Evolutionary conservation across 2,888 invertebrate species (phyloP).

Genomic region (Monochamus alternatus): DNA sequence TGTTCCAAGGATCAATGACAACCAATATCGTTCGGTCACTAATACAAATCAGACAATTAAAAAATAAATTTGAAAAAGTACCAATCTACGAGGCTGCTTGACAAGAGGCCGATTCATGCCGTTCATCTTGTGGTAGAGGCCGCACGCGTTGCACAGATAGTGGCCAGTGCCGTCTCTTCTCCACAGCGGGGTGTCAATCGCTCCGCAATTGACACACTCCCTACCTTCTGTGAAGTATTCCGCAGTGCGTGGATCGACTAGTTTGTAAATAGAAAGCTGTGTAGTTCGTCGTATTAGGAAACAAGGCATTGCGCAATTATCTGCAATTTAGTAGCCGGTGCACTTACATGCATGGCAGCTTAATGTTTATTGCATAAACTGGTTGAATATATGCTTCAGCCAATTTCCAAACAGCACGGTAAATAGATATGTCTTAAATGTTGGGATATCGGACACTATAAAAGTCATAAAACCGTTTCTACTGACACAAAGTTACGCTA

Average conservation of each 20-base stretch:
- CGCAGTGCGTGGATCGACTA: constrained; percentile 68
- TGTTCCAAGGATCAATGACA: constrained; percentile 7
- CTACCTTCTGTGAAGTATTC: constrained; percentile 84
- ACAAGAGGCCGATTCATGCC: constrained; percentile 94
- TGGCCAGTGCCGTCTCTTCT: constrained; percentile 98
- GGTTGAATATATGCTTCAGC: too few relatives aligned
- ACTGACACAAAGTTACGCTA: too few relatives aligned
- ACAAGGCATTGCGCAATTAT: constrained; percentile 19
- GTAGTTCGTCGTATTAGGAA: neutral
- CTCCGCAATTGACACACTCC: constrained; percentile 98
- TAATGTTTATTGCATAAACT: neutral
- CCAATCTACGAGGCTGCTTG: constrained; percentile 93
- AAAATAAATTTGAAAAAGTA: constrained; percentile 68
- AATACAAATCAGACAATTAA: constrained; percentile 40
- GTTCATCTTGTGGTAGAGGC: constrained; percentile 98
- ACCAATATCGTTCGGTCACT: constrained; percentile 57
- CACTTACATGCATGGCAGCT: neutral
- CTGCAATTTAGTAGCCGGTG: constrained; percentile 14
- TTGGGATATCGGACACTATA: too few relatives aligned
- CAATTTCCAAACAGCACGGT: too few relatives aligned
- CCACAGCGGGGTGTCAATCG: constrained; percentile 97
- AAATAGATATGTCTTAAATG: too few relatives aligned
- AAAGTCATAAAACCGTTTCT: too few relatives aligned
- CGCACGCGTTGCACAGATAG: constrained; percentile 99
- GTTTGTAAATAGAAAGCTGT: constrained; percentile 42